Percentiles rank a stretch among this genome's conserved stretches.
Conservation (phyloP, 2,797 vertebrate genomes). For the Enteromius paludinosus region DNA sequence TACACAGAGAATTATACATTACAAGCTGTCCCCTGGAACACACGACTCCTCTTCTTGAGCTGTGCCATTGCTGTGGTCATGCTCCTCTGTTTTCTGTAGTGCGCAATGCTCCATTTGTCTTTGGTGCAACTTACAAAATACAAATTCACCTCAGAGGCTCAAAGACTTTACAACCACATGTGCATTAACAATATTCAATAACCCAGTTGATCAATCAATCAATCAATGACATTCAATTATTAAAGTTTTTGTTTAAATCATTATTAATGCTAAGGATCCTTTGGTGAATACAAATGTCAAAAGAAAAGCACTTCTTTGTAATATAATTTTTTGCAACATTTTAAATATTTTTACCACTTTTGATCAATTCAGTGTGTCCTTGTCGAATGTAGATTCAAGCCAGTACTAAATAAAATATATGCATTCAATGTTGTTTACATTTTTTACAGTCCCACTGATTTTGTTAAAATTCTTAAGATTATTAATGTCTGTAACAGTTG, state of each 20-base stretch:
- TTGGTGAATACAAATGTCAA: too few relatives aligned
- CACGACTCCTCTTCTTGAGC: neutral
- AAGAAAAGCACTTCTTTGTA: too few relatives aligned
- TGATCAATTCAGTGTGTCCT: neutral
- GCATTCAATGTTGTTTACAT: too few relatives aligned
- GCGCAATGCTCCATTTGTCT: neutral
- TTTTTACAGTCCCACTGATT: too few relatives aligned
- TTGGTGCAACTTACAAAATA: neutral
- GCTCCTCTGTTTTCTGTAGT: constrained; percentile 6
- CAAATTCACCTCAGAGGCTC: neutral
- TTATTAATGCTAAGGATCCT: neutral
- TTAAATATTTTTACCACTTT: neutral
- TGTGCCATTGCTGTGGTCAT: neutral
- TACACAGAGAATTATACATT: constrained; percentile 25
- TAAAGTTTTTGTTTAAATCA: too few relatives aligned
- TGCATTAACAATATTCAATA: neutral
- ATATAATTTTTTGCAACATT: too few relatives aligned
- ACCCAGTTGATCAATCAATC: too few relatives aligned
- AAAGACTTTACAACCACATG: neutral
- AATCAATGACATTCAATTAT: neutral
- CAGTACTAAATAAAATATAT: neutral
- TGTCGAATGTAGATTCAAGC: neutral
- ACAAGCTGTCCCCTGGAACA: neutral
- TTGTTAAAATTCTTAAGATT: neutral
- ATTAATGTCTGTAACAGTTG: neutral